A percentile compares a stretch with the other conserved stretches of the same genome.
These are phyloP conservation scores for Apostichopus parvimensis DNA, from an alignment of 35 echinoderm and acorn worm genomes.

Conservation along the genomic window DNA sequence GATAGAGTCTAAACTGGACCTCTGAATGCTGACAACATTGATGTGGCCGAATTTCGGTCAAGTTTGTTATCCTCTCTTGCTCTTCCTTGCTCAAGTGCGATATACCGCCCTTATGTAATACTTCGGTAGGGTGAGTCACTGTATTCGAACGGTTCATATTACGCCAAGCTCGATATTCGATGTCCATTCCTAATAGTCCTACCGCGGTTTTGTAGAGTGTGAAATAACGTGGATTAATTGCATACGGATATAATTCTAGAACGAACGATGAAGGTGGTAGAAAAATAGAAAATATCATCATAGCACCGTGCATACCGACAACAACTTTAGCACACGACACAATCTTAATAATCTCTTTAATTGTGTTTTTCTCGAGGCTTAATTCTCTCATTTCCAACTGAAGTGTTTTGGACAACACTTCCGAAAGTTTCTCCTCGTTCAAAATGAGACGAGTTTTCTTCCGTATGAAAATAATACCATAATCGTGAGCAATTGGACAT, in stretches of 20 bases:
- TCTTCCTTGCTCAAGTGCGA: conserved; percentile 12
- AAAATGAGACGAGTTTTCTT: not conserved
- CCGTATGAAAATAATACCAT: not conserved
- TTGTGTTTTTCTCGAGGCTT: conserved; percentile 1
- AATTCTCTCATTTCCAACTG: too few species aligned
- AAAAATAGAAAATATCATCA: conserved; percentile 50
- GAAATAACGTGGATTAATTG: conserved; percentile 38
- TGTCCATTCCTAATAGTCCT: not conserved
- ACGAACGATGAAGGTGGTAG: conserved; percentile 22
- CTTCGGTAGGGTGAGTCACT: conserved; percentile 22
- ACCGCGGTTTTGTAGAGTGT: conserved; percentile 43
- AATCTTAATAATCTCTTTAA: not conserved
- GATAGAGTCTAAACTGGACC: conserved; percentile 25
- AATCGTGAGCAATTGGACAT: not conserved
- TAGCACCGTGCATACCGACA: conserved; percentile 53
- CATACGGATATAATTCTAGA: conserved; percentile 56
- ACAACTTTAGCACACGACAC: not conserved
- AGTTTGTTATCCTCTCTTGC: conserved; percentile 27
- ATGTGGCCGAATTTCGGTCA: conserved; percentile 41
- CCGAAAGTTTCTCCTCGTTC: conserved; percentile 13
- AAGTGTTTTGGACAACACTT: not conserved
- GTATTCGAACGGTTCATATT: conserved; percentile 47
- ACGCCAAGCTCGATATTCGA: conserved; percentile 45
- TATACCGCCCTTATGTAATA: conserved; percentile 26
- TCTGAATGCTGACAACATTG: conserved; percentile 56